phyloP scores from a whole-genome alignment of 2,888 invertebrate species.

The Melanophora roralis region DNA sequence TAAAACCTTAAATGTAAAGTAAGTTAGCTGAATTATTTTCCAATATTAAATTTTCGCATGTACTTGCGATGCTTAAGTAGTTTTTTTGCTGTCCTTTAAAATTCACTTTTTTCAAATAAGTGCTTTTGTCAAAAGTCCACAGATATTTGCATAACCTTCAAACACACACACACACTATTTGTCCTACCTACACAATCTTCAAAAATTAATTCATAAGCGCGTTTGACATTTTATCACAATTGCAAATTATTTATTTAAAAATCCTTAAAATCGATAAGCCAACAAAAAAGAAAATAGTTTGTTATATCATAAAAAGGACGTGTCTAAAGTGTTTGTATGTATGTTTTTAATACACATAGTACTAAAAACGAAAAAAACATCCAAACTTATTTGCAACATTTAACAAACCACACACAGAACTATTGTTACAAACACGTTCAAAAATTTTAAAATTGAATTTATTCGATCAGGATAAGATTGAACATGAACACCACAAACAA shows the following conservation, averaged over 20 bases:
- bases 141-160: too few species aligned
- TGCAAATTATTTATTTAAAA: slow-evolving; percentile 9
- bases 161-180: too few species aligned
- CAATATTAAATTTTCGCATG: too few species aligned
- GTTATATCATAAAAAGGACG: slow-evolving; percentile 38
- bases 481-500: slow-evolving; percentile 30
- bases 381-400: slow-evolving; percentile 50
- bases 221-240: neutral
- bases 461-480: slow-evolving; percentile 65
- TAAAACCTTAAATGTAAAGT: too few species aligned
- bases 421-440: slow-evolving; percentile 67
- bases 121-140: too few species aligned
- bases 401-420: slow-evolving; percentile 27
- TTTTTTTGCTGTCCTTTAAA: too few species aligned
- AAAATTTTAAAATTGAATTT: slow-evolving; percentile 62
- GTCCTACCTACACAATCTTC: neutral
- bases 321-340: slow-evolving; percentile 13
- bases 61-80: too few species aligned
- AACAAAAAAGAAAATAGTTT: slow-evolving; percentile 1
- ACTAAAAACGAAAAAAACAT: slow-evolving; percentile 20
- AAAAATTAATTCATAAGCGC: slow-evolving; percentile 38
- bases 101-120: too few species aligned
- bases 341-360: slow-evolving; percentile 26
- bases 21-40: too few species aligned
- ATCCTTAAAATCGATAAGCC: slow-evolving; percentile 30